Conservation (phyloP, 2,888 invertebrate species). For the Drosophila subsilvestris region DNA sequence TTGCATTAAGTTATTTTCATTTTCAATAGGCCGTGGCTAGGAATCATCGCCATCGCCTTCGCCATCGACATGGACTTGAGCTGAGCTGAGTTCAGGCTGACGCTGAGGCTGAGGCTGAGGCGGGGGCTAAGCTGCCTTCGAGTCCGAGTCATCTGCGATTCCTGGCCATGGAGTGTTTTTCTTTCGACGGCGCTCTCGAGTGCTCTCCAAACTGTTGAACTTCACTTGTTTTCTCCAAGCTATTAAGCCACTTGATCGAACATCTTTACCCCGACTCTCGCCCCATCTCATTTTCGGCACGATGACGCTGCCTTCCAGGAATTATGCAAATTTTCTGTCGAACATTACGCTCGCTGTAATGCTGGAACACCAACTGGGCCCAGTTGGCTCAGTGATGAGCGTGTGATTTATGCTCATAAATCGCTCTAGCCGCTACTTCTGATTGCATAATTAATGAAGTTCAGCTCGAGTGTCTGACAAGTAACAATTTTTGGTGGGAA, state of each 20-base stretch:
- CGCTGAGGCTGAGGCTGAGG: conserved; percentile 6
- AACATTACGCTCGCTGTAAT: conserved; percentile 51
- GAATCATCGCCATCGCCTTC: conserved; percentile 17
- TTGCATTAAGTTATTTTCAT: conserved; percentile 79
- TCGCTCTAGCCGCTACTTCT: conserved; percentile 76
- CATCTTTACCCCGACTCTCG: conserved; percentile 25
- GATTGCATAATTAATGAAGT: conserved; percentile 77
- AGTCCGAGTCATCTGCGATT: conserved; percentile 37
- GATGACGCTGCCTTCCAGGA: conserved; percentile 65
- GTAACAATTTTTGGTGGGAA: conserved; percentile 67
- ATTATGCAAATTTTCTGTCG: conserved; percentile 73
- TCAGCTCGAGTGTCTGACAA: conserved; percentile 40
- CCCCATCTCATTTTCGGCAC: conserved; percentile 49
- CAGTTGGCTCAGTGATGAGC: conserved; percentile 47
- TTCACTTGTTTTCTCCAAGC: conserved; percentile 79
- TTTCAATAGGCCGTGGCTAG: conserved; percentile 76
- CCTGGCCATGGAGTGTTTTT: conserved; percentile 68
- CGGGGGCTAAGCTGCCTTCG: conserved; percentile 8
- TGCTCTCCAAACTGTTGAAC: conserved; percentile 79
- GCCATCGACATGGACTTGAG: conserved; percentile 1
- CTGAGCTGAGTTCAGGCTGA: conserved; percentile 14
- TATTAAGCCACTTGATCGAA: conserved; percentile 76
- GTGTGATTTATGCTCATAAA: conserved; percentile 76
- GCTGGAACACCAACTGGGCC: conserved; percentile 11
- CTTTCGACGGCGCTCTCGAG: conserved; percentile 67